Conservation (phyloP, 2,113 vertebrate species). For the Catagonus wagneri region DNA sequence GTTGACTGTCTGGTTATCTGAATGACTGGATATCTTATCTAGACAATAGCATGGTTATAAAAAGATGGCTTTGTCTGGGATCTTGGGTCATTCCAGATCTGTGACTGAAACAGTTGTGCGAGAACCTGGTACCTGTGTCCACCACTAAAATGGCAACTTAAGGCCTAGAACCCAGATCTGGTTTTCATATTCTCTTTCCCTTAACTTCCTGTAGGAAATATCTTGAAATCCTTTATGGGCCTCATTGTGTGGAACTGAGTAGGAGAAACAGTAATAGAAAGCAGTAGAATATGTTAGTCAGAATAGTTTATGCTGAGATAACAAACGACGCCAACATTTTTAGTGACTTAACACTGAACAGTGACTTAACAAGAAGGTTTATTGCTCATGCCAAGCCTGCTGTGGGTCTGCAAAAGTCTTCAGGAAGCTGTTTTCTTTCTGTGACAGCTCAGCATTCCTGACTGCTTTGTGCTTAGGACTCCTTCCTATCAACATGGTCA, state of each 20-base stretch:
- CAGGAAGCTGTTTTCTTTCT: background rate
- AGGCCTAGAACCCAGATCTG: background rate
- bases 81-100: background rate
- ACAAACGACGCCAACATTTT: background rate
- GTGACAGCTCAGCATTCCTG: background rate
- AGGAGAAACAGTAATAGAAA: background rate
- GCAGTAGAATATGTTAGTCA: background rate
- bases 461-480: background rate
- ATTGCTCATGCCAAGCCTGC: background rate
- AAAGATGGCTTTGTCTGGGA: constrained; percentile 6
- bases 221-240: background rate
- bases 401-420: background rate
- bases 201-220: background rate
- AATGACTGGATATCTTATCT: background rate
- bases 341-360: background rate
- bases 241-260: background rate
- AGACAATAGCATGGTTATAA: background rate
- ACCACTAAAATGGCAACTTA: background rate
- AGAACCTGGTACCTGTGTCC: background rate
- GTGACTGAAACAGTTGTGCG: background rate
- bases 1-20: background rate
- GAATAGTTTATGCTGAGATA: background rate
- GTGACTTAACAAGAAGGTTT: background rate
- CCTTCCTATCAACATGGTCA: background rate
- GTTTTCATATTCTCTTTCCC: background rate